Evolutionary conservation across 2,888 invertebrate species (phyloP), one percentile per base, ranked within the genome.

Genomic region (Drosophila differens): DNA sequence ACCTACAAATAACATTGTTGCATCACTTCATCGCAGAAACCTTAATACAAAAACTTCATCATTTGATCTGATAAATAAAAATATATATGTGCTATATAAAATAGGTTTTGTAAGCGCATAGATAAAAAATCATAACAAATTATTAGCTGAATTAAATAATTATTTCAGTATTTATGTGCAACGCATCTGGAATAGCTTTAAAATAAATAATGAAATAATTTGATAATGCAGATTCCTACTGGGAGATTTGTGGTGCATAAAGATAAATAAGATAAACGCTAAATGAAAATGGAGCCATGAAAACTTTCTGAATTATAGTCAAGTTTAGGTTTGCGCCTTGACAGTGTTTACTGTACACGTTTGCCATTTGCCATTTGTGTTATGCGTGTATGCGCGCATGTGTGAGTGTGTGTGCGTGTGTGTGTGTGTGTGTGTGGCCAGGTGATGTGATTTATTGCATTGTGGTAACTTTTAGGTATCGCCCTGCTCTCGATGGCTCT

Each of bases 391-490:
- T 54, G 47, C 37, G 57, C 58, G 41, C 44, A 41, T 70, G 22
- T 47, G 19, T 28, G 28, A 47, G 47, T 19, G 37, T 37, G 59
- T 41, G 62, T 44, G 49, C 47, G 41, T 12, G 57, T 57, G 60
- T 54, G 70, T 66, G 63, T 59, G 22, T 22, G 72, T 66, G 61
- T 74, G 49, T 73, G 58, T 70, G 71, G 64, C 73, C 87, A 89
- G 85, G 89, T 85, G 85, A 79, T 79, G 89, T 85, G 89, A 85
- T 89, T 85, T 85, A 85, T 85, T 89, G 89, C 90, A 90, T 85
- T 90, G 85, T 71, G 85, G 85, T 81, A 86, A 90, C 88, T 90
- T 86, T 90, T 70, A 87, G 90, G 90, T 86, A 82, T 82, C 83
- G 71, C 80, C 41, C 14, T 30, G 39, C 57, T 57, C 57, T 30